Evolutionary conservation across 92 coral and sea anemone species (phyloP), one percentile per base, ranked within the genome.

Genomic region (Chrysogorgia sp.): DNA sequence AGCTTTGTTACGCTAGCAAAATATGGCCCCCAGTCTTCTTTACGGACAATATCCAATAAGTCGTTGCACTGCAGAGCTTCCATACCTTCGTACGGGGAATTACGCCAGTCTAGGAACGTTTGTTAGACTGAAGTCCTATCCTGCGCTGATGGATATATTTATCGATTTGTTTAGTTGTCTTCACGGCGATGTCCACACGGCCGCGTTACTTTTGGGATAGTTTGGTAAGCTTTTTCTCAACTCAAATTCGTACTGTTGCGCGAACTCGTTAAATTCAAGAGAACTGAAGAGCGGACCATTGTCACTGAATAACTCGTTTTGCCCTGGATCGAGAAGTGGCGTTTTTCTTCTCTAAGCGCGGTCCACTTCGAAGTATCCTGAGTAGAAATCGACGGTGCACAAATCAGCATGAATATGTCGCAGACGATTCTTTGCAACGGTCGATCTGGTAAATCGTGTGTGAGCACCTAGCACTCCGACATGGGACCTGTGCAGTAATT

Each of bases 121-220:
- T 55, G 17, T n/a, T n/a, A n/a, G n/a, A 55, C 58, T 47, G 26
- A 76, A 37, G 34, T 59, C 72, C 30, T 14, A 14, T 20, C 58
- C 81, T 34, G 52, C 35, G 63, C 40, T 49, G 23, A 34, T 45
- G 22, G 78, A 65, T 53, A 78, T 85, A 68, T 34, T 37, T 62
- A 50, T 37, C n/a, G 58, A 55, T 21, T 28, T 29, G 79, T 23
- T 79, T 85, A 25, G 85, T 33, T 12, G 85, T 74, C 78, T 74
- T 74, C 1, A 80, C 69, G 6, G 77, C 71, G 67, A 62, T 80
- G 34, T 85, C 85, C 0, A 72, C 82, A 63, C 75, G 64, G 2
- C 82, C 85, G n/a, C n/a, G n/a, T n/a, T n/a, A n/a, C 89, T 80
- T 23, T 72, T 68, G 14, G 75, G 90, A 13, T 86, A 75, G 40